Evolutionary conservation across 2,113 vertebrate genomes (phyloP).

Genomic region (Elephas maximus): DNA sequence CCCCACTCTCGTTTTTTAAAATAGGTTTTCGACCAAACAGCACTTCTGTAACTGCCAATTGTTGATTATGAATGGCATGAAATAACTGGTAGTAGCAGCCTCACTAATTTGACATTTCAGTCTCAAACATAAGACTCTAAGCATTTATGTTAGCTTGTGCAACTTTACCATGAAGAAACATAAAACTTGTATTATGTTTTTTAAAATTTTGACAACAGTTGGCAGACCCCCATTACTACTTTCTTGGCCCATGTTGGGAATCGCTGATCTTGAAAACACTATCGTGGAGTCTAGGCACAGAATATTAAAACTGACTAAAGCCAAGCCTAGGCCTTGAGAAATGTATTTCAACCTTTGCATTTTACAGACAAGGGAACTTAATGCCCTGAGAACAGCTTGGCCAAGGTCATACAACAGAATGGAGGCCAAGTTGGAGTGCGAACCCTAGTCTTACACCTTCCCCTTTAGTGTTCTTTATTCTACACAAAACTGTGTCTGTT

Average conservation of each 20-base stretch:
- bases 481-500: background rate
- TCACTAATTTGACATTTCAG: conserved; percentile 3
- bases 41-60: background rate
- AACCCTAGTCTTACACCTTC: background rate
- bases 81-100: background rate
- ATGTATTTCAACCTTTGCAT: conserved; percentile 49
- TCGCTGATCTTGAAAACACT: background rate
- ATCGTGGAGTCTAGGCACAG: conserved; percentile 41
- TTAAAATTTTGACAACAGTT: background rate
- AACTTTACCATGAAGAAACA: background rate
- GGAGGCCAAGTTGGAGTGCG: background rate
- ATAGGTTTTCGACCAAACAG: conserved; percentile 2
- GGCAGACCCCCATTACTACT: background rate
- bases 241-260: background rate
- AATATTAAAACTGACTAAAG: conserved; percentile 34
- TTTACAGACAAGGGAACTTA: conserved; percentile 26
- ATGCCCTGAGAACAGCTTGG: background rate
- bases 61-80: background rate
- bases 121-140: conserved; percentile 35
- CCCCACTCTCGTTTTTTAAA: conserved; percentile 23
- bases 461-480: background rate
- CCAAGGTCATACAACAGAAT: background rate
- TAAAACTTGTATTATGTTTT: background rate
- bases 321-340: background rate
- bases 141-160: conserved; percentile 17